Base-by-base conservation (phyloP, 2,113 vertebrate genomes). In the Pterophyllum scalare region DNA sequence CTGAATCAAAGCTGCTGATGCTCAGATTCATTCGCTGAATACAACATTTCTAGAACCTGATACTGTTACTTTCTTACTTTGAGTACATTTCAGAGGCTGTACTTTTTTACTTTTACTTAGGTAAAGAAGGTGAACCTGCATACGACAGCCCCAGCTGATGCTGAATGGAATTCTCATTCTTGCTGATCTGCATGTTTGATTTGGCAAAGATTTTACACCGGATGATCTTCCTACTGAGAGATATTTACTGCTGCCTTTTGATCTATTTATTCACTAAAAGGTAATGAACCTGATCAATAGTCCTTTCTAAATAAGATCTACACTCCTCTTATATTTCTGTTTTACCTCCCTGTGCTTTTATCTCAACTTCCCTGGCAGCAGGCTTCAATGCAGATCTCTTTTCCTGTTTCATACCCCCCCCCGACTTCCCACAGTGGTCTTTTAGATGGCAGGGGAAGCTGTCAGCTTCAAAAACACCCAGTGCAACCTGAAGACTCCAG, bases 401-500 rank as follows among this genome's bases (percentile, higher is more conserved):
- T n/a, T n/a, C n/a, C n/a, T n/a, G n/a, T n/a, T n/a, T n/a, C n/a
- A n/a, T n/a, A n/a, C 79, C 80, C 7, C 74, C 75, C 65, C n/a
- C 72, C 19, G 72, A 82, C 89, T 91, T 89, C 92, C 80, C 74
- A 61, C 79, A 62, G 52, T 61, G 88, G 67, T 92, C 87, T 88
- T 89, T 93, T 87, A 92, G 87, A 88, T 91, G 67, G 78, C 86
- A 87, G 82, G 79, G 86, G 86, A 88, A 91, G 88, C 92, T 94
- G 89, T 93, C 93, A 89, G 79, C 89, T 93, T 93, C 89, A 94
- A 93, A 92, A 91, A 88, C 83, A 78, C 33, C 31, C 59, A 85
- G 87, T 88, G 80, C 67, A 76, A 93, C 87, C 89, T 91, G 87
- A 78, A 86, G 90, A 89, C 88, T 89, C 84, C 70, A 82, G 92